Evolutionary conservation across 1,140 invertebrate genomes (phyloP), one percentile per base, ranked within the genome.

Genomic region (Hylyphantes graminicola): DNA sequence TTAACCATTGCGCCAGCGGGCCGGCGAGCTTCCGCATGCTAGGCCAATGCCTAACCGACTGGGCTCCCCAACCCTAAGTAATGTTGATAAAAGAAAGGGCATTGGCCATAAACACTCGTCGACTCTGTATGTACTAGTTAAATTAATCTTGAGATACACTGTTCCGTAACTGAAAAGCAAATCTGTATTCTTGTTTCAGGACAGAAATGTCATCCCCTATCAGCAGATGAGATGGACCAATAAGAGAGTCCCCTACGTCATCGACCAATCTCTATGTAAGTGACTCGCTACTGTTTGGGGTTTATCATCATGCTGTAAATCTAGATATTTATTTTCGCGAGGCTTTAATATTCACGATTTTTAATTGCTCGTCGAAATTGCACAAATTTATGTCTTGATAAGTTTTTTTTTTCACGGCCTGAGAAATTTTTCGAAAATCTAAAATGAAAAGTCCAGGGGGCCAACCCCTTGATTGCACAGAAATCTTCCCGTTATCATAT

Each of bases 231-330:
- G 78, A 75, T 87, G 86, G 86, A 78, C 86, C 9, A 85, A 87
- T n/a, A 74, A 75, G 35, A 65, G 53, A 13, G 79, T 87, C 53
- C 86, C 85, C 10, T 87, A 87, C 77, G 54, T 72, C 21, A 86
- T 87, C 75, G 86, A 87, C 17, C 13, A 11, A 21, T 63, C 86
- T 54, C 53, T 87, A 13, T 13, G 65, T 68, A 61, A 77, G 35
- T 57, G 35, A 35, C 35, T 35, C 35, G 35, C 35, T 35, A 35
- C 35, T 2, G 35, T 5, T 35, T 35, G 2, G 35, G 5, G 35
- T 35, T 35, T 35, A 59, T 35, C 5, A 35, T 35, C 35, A 5
- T 35, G 35, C 35, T 35, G 35, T 5, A 35, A 10, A 17, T n/a
- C 61, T 74, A n/a, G 13, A 11, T 17, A 11, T 2, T 50, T 9